These are phyloP conservation scores for Saxidomus purpurata DNA, from an alignment of 1,140 invertebrate species.

Conservation along the genomic window DNA sequence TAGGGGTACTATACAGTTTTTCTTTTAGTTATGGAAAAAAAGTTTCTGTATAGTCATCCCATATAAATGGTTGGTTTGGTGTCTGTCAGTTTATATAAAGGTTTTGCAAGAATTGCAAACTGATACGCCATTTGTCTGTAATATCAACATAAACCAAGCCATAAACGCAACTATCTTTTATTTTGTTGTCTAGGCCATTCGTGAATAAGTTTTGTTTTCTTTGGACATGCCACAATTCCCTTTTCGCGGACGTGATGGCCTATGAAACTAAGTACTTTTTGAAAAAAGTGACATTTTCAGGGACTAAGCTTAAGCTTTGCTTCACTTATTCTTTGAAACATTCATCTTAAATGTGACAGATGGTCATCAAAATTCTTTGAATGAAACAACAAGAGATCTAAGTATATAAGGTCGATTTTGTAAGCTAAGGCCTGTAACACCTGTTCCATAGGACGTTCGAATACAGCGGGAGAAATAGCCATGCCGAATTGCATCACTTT, in stretches of 20 bases:
- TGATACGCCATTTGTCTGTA: slow-evolving; percentile 19
- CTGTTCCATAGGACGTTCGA: slow-evolving; percentile 27
- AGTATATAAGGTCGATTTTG: slow-evolving; percentile 32
- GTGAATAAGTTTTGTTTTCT: slow-evolving; percentile 2
- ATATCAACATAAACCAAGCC: slow-evolving; percentile 30
- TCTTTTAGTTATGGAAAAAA: slow-evolving; percentile 26
- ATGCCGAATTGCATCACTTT: slow-evolving; percentile 46
- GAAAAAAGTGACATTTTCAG: slow-evolving; percentile 39
- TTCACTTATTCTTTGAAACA: neutral
- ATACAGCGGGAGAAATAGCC: slow-evolving; percentile 1
- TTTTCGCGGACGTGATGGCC: slow-evolving; percentile 37
- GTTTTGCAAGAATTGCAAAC: slow-evolving; percentile 14
- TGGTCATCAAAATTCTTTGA: neutral
- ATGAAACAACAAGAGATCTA: slow-evolving; percentile 22
- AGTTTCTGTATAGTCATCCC: slow-evolving; percentile 24
- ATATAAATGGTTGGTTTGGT: neutral
- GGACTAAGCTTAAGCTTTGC: slow-evolving; percentile 47
- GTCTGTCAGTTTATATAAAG: slow-evolving; percentile 24
- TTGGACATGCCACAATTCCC: neutral
- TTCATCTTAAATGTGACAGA: neutral
- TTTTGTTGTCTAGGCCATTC: slow-evolving; percentile 40
- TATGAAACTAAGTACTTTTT: slow-evolving; percentile 9
- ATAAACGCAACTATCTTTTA: neutral
- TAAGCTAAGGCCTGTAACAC: neutral
- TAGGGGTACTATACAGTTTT: neutral